Percentiles rank a stretch among this genome's conserved stretches.
These are phyloP conservation scores for Heloderma charlesbogerti DNA, from an alignment of 2,113 vertebrate genomes.

Conservation along the genomic window DNA sequence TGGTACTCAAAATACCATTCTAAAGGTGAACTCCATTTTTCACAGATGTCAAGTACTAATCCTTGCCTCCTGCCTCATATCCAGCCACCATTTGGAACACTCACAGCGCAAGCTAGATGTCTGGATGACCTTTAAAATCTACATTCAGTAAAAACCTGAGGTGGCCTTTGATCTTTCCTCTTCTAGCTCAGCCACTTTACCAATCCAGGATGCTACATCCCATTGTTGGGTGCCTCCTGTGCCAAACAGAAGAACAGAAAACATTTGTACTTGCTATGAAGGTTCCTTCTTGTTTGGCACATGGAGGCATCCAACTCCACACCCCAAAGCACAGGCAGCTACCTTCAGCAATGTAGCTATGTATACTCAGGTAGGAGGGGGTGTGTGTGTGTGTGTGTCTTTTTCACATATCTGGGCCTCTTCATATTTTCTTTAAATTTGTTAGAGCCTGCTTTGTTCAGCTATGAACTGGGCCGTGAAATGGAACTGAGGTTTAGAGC, in stretches of 20 bases:
- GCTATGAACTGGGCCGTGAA: background rate
- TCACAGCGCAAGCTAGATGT: background rate
- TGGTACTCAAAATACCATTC: background rate
- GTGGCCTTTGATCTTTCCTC: no score
- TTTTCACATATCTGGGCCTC: background rate
- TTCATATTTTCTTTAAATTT: background rate
- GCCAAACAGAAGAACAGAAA: background rate
- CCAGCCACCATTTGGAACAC: background rate
- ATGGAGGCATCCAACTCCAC: no score
- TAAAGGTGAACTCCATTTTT: background rate
- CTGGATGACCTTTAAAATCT: background rate
- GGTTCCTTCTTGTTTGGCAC: no score
- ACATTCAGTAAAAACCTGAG: no score
- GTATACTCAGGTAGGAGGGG: background rate
- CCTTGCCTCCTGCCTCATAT: no score
- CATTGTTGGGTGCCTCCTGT: background rate
- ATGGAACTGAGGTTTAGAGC: background rate
- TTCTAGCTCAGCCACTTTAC: background rate
- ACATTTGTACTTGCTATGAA: background rate
- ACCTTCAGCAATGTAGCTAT: background rate
- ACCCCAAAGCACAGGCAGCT: no score
- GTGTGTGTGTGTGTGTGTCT: background rate
- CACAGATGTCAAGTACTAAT: no score
- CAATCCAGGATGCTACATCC: background rate
- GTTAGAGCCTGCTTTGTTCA: background rate